A percentile compares a stretch with the other conserved stretches of the same genome.
phyloP scores from a whole-genome alignment of 92 coral and sea anemone genomes.

The Isaurus tuberculatus region DNA sequence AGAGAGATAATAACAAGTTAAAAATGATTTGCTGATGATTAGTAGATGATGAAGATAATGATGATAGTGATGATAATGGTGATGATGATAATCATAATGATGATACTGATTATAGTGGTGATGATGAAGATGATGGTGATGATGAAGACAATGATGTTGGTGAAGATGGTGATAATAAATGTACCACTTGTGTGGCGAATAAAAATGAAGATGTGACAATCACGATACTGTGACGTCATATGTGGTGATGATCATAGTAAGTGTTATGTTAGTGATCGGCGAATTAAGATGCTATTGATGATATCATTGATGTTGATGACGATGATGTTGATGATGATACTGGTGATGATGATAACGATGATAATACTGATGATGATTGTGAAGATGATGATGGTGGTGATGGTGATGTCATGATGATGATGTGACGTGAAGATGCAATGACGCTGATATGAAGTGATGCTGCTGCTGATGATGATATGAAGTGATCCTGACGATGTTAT shows the following conservation, averaged over 20 bases:
- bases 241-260: too few species aligned
- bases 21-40: background rate
- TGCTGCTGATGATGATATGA: background rate
- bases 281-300: too few species aligned
- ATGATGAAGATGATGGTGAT: background rate
- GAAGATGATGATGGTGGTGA: background rate
- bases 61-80: background rate
- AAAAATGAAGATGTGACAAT: background rate
- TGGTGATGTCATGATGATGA: background rate
- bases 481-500: background rate
- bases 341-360: background rate
- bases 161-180: background rate
- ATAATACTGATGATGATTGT: background rate
- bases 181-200: too few species aligned
- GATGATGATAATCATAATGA: background rate
- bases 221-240: too few species aligned
- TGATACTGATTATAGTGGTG: background rate
- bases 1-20: background rate
- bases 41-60: background rate
- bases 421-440: background rate
- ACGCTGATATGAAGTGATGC: background rate
- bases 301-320: too few species aligned
- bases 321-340: background rate
- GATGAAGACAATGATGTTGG: background rate
- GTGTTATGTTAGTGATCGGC: too few species aligned